phyloP scores from a whole-genome alignment of 2,113 vertebrate species.

The Hemichromis elongatus region DNA sequence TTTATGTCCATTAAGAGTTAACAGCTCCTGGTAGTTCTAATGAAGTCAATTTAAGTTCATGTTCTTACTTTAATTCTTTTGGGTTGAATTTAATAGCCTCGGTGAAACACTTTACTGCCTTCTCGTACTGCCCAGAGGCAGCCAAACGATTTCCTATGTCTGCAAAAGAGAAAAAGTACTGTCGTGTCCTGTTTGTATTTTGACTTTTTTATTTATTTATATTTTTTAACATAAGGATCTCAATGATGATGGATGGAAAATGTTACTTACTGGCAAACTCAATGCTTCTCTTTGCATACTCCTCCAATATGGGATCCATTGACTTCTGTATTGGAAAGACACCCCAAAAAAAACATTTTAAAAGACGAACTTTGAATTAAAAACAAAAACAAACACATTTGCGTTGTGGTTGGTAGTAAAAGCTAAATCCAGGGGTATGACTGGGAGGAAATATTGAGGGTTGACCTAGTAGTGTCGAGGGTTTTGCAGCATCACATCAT shows the following conservation, averaged over 20 bases:
- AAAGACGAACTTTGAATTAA: not conserved
- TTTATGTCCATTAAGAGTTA: not conserved
- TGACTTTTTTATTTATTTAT: not conserved
- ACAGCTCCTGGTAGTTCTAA: not conserved
- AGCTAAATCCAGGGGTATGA: not conserved
- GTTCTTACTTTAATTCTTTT: conserved; percentile 75
- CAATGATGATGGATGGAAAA: not conserved
- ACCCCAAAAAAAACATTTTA: not conserved
- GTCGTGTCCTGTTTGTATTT: not conserved
- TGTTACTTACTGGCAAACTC: conserved; percentile 62
- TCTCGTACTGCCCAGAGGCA: conserved; percentile 48
- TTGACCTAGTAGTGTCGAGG: not conserved
- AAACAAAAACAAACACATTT: not conserved
- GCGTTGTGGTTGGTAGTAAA: not conserved
- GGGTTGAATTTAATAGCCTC: conserved; percentile 81
- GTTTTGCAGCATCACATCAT: not conserved
- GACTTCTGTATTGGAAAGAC: conserved; percentile 20
- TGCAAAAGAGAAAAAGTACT: conserved; percentile 22
- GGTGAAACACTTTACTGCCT: conserved; percentile 76
- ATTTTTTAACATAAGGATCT: not conserved
- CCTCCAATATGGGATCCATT: not conserved
- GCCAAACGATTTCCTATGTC: conserved; percentile 74
- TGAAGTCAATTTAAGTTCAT: not conserved
- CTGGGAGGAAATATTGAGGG: not conserved
- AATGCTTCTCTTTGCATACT: conserved; percentile 52